Evolutionary conservation across 2,797 vertebrate genomes (phyloP), one percentile per base, ranked within the genome.

Genomic region (Gouania willdenowi): DNA sequence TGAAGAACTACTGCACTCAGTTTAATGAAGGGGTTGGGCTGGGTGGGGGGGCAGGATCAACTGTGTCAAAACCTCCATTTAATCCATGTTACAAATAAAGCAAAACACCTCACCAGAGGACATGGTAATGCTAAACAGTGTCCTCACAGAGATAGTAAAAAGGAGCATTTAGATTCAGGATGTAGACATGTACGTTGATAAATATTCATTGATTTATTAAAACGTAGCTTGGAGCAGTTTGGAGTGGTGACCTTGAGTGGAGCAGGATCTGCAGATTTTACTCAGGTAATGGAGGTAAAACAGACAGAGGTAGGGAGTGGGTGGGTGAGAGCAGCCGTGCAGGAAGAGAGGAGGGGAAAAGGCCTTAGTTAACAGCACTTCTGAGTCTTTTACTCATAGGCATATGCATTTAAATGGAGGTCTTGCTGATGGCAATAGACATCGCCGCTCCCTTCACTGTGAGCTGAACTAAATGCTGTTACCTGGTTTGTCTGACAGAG

Each of bases 171-270:
- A 64, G 58, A 84, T 86, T 83, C 73, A 43, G 53, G 54, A 69
- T 46, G 52, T 58, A 36, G 67, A 60, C 30, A 35, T 66, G 79
- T 44, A 55, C 59, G 55, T 66, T 72, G 66, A 81, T 88, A 84
- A 88, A 89, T 88, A 90, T 89, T 88, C 83, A 89, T 84, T 78
- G 85, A 81, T 87, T 83, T 87, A 86, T 87, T 88, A 77, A 86
- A 86, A 83, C 41, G 36, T 74, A 61, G 79, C 86, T 82, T 53
- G 45, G 60, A 86, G 82, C 82, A 52, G 46, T 77, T 77, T 77
- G 67, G 77, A 80, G 76, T 70, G 60, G 68, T 64, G 84, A 88
- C 86, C 85, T 88, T 87, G 74, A 58, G 49, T 65, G 51, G 44
- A 37, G 61, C 7, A 26, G 50, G 53, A 66, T 60, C 34, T 52